Conservation (phyloP, 2,113 vertebrate genomes). For the Herpailurus yagouaroundi region DNA sequence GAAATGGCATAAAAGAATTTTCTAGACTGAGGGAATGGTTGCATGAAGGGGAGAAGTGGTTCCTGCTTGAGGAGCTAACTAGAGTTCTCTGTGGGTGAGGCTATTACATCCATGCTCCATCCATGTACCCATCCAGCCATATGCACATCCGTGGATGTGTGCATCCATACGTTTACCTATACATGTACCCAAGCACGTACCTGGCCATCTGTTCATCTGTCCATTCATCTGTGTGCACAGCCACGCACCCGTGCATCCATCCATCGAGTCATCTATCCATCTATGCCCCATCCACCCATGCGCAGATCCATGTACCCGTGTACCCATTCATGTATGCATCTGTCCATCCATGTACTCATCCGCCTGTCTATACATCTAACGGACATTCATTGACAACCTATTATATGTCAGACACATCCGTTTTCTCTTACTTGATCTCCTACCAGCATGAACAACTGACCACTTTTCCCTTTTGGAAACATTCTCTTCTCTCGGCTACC, state of each 20-base stretch:
- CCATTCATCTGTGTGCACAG: background rate
- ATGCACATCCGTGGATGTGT: too few species aligned
- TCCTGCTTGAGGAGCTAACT: background rate
- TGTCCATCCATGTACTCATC: background rate
- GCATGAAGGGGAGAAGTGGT: background rate
- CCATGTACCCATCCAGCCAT: accelerated
- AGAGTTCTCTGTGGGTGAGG: background rate
- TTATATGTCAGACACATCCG: background rate
- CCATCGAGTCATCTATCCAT: background rate
- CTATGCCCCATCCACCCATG: background rate
- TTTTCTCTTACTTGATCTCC: background rate
- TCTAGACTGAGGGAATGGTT: background rate
- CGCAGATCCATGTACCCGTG: background rate
- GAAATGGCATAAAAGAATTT: background rate
- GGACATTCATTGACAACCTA: background rate
- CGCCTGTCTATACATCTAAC: background rate
- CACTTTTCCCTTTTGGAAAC: background rate
- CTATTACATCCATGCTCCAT: background rate
- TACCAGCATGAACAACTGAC: background rate
- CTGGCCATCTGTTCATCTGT: too few species aligned
- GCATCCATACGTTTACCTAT: background rate
- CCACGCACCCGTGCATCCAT: background rate
- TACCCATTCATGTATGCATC: too few species aligned
- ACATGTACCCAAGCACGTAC: too few species aligned
- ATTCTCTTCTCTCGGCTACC: background rate